Evolutionary conservation across 2,888 invertebrate species (phyloP).

Genomic region (Rhingia campestris): DNA sequence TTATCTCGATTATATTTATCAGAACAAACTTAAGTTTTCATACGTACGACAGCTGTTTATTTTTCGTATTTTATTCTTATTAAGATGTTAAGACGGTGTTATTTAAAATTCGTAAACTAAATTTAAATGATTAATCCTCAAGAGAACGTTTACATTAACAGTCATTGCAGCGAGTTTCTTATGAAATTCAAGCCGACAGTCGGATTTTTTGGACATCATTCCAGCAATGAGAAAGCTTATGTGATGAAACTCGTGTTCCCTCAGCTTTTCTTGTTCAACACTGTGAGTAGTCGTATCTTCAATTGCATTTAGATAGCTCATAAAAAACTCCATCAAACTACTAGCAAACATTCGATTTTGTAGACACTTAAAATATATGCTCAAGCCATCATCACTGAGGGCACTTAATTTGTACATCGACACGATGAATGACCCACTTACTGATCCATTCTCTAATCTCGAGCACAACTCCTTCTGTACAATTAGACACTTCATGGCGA

Average conservation of each 20-base stretch:
- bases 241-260: conserved; percentile 41
- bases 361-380: conserved; percentile 45
- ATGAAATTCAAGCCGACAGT: conserved; percentile 58
- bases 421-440: conserved; percentile 29
- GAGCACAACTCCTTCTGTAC: conserved; percentile 49
- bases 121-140: conserved; percentile 59
- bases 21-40: no score
- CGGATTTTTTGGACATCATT: conserved; percentile 48
- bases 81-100: not conserved
- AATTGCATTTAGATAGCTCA: conserved; percentile 35
- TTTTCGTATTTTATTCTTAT: not conserved
- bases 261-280: conserved; percentile 3
- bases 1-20: no score
- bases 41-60: no score
- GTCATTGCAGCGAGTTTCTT: conserved; percentile 40
- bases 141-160: conserved; percentile 28
- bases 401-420: conserved; percentile 58
- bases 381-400: conserved; percentile 44
- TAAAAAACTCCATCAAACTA: conserved; percentile 51
- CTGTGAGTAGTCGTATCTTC: not conserved
- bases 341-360: conserved; percentile 46
- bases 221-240: conserved; percentile 62
- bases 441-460: conserved; percentile 22
- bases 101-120: conserved; percentile 60
- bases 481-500: conserved; percentile 48